These are phyloP conservation scores for Euglossa dilemma DNA, from an alignment of 1,140 invertebrate genomes.

Conservation along the genomic window DNA sequence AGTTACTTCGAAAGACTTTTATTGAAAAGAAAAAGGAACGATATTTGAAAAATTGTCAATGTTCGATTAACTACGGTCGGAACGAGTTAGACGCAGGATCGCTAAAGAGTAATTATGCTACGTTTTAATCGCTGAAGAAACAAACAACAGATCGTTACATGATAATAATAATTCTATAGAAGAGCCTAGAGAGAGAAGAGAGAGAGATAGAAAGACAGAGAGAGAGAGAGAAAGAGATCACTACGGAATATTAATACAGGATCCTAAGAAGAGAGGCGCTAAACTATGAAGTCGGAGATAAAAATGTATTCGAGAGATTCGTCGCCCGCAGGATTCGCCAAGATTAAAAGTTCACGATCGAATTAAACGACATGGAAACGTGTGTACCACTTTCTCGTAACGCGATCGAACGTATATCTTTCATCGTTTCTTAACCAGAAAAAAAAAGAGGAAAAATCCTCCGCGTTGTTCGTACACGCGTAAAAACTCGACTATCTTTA, in stretches of 20 bases:
- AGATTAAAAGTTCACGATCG: constrained; percentile 20
- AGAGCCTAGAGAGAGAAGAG: constrained; percentile 23
- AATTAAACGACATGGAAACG: background rate
- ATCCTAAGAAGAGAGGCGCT: constrained; percentile 38
- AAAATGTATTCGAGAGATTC: constrained; percentile 14
- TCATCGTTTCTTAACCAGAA: background rate
- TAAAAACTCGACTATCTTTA: background rate
- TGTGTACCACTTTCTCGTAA: background rate
- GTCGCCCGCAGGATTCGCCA: constrained; percentile 30
- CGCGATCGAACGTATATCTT: background rate
- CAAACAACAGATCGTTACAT: constrained; percentile 39
- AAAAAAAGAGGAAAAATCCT: background rate
- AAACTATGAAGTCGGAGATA: constrained; percentile 13
- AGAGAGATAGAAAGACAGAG: no score
- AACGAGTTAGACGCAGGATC: constrained; percentile 25
- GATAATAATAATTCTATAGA: constrained; percentile 40
- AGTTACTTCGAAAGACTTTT: constrained; percentile 58
- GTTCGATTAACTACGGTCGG: constrained; percentile 20
- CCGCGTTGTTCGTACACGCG: background rate
- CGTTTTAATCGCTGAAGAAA: constrained; percentile 54
- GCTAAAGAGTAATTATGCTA: constrained; percentile 50
- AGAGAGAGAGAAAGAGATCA: constrained; percentile 40
- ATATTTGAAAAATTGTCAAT: background rate
- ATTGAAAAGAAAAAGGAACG: background rate
- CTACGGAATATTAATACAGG: constrained; percentile 53